Percentiles rank a stretch among this genome's conserved stretches.
Conservation (phyloP, 2,797 vertebrate genomes). For the Gila robusta region DNA sequence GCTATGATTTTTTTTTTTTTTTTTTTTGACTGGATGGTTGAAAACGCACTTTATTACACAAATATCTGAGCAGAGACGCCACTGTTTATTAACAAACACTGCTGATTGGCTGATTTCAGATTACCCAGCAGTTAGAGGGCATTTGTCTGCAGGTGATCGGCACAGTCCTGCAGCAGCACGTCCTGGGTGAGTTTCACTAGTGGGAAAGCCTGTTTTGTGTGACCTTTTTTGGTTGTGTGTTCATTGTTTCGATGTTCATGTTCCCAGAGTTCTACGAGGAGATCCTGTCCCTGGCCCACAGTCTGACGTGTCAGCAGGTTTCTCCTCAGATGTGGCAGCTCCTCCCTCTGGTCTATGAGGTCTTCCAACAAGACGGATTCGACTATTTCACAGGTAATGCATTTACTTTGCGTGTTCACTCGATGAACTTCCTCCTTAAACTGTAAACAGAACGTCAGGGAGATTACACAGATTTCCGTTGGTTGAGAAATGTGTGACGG, state of each 20-base stretch:
- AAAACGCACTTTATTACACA: too few relatives aligned
- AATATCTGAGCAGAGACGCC: too few relatives aligned
- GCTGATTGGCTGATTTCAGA: slow-evolving; percentile 77
- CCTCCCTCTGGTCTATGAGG: slow-evolving; percentile 95
- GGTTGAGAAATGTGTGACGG: not conserved
- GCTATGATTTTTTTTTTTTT: too few relatives aligned
- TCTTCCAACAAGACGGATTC: slow-evolving; percentile 99
- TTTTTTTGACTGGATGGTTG: too few relatives aligned
- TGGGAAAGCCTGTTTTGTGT: not conserved
- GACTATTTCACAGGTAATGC: slow-evolving; percentile 96
- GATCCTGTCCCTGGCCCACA: slow-evolving; percentile 97
- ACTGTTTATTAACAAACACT: not conserved
- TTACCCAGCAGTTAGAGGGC: slow-evolving; percentile 97
- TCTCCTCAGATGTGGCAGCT: slow-evolving; percentile 99
- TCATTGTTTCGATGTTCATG: not conserved
- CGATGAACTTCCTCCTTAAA: not conserved
- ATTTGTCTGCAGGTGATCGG: slow-evolving; percentile 99
- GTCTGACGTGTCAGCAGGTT: slow-evolving; percentile 98
- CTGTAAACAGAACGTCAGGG: not conserved
- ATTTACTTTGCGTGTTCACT: not conserved
- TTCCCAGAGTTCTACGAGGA: slow-evolving; percentile 96
- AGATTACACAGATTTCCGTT: not conserved
- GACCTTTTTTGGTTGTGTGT: not conserved
- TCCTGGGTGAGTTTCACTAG: slow-evolving; percentile 86
- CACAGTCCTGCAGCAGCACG: slow-evolving; percentile 97